Evolutionary conservation across 2,888 invertebrate genomes (phyloP), one percentile per base, ranked within the genome.

Genomic region (Erannis defoliaria): DNA sequence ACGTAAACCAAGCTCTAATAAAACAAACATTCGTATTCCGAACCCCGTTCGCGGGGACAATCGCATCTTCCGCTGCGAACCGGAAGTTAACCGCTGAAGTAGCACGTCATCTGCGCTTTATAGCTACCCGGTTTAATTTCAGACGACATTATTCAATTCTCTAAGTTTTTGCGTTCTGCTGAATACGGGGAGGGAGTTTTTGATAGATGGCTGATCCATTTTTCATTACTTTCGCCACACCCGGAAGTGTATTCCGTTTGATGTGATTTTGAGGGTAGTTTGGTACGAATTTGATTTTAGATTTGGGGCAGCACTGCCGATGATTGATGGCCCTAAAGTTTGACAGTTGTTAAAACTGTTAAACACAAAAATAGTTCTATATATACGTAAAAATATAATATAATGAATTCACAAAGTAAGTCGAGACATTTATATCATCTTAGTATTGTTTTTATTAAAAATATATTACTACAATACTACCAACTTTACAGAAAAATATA

Each of bases 131-230:
- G 85, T 90, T 91, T 90, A 89, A 91, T 91, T 91, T 88, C 87
- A 86, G 77, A 78, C 82, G 85, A 89, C 90, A 89, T 91, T 90
- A 89, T 86, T 90, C 90, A 90, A 72, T 72, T 78, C 82, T 75
- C 80, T 81, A 86, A 88, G 85, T 90, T 90, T 90, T 90, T 72
- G 66, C 68, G 61, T 64, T 77, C 78, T 76, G 77, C 77, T 74
- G 81, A 83, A 71, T 79, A 75, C 77, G 75, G 72, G 75, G 71
- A 72, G 75, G 71, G 86, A 89, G 86, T 88, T 86, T 86, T 77
- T 89, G 90, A 90, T 90, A 84, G 86, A 88, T 88, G 84, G 80
- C 78, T 86, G 86, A 90, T 90, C 79, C 86, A 88, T 90, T 88
- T 89, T 90, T 90, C 88, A 90, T 90, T 82, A 79, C 74, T 50